Percentiles rank a stretch among this genome's conserved stretches.
Evolutionary conservation across 2,888 invertebrate genomes (phyloP).

Genomic region (Ophion ellenae): DNA sequence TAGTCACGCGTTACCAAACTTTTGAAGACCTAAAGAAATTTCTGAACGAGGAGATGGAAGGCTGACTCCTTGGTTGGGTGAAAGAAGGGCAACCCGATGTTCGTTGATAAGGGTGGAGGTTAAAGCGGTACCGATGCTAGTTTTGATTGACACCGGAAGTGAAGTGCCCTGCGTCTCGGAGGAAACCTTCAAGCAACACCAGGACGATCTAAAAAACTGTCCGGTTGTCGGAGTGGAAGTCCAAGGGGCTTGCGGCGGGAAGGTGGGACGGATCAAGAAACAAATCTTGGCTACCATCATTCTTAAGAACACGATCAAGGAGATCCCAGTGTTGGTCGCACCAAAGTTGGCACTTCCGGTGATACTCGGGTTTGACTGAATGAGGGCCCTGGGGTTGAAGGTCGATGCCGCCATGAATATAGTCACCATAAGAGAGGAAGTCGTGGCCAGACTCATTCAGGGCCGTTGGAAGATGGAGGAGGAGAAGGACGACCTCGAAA

Average conservation of each 20-base stretch:
- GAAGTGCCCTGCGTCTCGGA: conserved; percentile 19
- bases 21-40: neutral
- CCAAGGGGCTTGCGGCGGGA: conserved; percentile 24
- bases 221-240: conserved; percentile 27
- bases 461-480: too few relatives aligned
- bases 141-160: conserved; percentile 5
- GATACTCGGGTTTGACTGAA: too few relatives aligned
- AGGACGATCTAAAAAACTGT: neutral
- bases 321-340: too few relatives aligned
- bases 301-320: too few relatives aligned
- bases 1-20: too few relatives aligned
- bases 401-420: too few relatives aligned
- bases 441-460: too few relatives aligned
- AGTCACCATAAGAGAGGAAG: too few relatives aligned
- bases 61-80: neutral
- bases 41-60: neutral
- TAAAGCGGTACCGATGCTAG: neutral
- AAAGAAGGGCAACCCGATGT: neutral
- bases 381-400: too few relatives aligned
- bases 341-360: too few relatives aligned
- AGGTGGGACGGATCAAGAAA: neutral
- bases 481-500: too few relatives aligned
- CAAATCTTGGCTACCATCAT: neutral
- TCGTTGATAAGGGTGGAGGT: conserved; percentile 19
- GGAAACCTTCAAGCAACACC: conserved; percentile 10